Base-by-base conservation (phyloP, 1,140 invertebrate genomes). In the Drosophila lowei region DNA sequence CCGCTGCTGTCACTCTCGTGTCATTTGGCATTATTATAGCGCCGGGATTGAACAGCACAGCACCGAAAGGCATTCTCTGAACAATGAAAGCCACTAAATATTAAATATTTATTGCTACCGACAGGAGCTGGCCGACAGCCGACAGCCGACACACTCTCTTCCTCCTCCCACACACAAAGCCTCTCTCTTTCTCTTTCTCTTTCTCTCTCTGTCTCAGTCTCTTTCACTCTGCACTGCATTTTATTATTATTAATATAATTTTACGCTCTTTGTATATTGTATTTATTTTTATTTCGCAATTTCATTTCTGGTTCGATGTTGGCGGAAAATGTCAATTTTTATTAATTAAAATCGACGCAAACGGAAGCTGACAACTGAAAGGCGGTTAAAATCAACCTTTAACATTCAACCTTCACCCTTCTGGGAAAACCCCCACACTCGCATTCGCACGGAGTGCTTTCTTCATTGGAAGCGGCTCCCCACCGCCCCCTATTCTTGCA, bases 271-370 rank as follows among this genome's bases (percentile, higher is more conserved):
- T 60, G 16, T 43, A 23, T 43, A 16, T 47, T 67, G 16, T 38
- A 41, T 41, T 41, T 38, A 38, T 38, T 38, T 38, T 38, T 38
- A 13, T 48, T 60, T 71, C 58, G 46, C 65, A 53, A 59, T 70
- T 59, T 67, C 47, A 71, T 21, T 71, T 59, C 30, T 59, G 65
- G 42, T 43, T 13, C 30, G 16, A 5, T 23, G 25, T 42, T 15
- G 41, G 48, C 2, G 13, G 8, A 34, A 70, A 60, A 72, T 72
- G 68, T 62, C 68, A 61, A 72, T 72, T 72, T 72, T 72, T 72
- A 72, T 72, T 73, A 73, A 73, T 73, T 73, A 73, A 73, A 73
- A 73, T 55, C 42, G 68, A 66, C 68, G 68, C 68, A 72, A 59
- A 53, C 68, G 68, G 67, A 72, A 72, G 38, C 68, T 71, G 67